These are phyloP conservation scores for Anguilla obscura DNA, from an alignment of 2,797 vertebrate genomes.

Conservation along the genomic window DNA sequence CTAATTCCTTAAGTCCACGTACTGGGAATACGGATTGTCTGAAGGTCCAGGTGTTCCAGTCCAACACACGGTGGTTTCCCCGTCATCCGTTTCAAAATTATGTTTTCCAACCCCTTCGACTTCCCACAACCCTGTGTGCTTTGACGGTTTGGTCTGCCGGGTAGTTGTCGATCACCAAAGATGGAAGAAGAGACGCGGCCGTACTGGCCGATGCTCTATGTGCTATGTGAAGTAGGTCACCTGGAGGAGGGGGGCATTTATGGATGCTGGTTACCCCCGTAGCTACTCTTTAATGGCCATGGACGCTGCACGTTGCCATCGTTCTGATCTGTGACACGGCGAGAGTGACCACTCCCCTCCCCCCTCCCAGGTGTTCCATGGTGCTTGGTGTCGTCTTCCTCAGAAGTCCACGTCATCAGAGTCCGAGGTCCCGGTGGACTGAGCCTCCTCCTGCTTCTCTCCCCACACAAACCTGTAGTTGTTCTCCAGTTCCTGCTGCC, in stretches of 20 bases:
- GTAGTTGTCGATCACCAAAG: conserved; percentile 13
- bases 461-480: conserved; percentile 92
- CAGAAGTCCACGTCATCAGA: conserved; percentile 87
- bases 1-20: not conserved
- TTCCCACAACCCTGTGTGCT: conserved; percentile 39
- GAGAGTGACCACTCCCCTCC: conserved; percentile 28
- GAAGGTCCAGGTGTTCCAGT: not conserved
- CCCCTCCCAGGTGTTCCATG: conserved; percentile 48
- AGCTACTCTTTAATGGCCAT: conserved; percentile 30
- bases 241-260: conserved; percentile 43
- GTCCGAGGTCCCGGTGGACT: conserved; percentile 71
- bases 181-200: conserved; percentile 26
- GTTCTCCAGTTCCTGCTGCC: conserved; percentile 87
- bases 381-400: conserved; percentile 54
- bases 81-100: conserved; percentile 40
- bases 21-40: not conserved
- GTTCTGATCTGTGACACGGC: conserved; percentile 31
- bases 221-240: conserved; percentile 44
- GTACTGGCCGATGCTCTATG: conserved; percentile 19
- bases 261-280: conserved; percentile 20
- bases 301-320: conserved; percentile 44
- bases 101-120: conserved; percentile 51
- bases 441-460: conserved; percentile 72
- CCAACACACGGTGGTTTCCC: not conserved
- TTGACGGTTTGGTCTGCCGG: not conserved